These are phyloP conservation scores for Nebria brevicollis DNA, from an alignment of 2,888 invertebrate genomes.

Conservation along the genomic window DNA sequence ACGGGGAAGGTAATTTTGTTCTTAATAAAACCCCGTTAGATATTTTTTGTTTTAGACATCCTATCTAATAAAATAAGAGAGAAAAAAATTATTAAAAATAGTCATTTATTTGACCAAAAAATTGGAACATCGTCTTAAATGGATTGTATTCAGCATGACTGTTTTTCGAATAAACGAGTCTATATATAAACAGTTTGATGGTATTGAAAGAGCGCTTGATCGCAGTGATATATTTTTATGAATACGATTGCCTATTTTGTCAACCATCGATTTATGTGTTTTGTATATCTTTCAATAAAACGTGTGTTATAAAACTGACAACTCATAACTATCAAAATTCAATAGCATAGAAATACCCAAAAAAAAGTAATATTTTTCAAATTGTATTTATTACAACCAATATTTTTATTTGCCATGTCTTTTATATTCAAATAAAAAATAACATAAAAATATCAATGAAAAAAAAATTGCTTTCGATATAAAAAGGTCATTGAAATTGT, in stretches of 20 bases:
- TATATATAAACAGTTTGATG: not conserved
- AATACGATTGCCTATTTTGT: not conserved
- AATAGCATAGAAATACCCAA: not conserved
- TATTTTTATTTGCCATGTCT: not conserved
- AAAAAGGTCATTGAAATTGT: not conserved
- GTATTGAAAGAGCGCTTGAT: not conserved
- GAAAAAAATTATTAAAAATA: no score
- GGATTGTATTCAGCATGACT: not conserved
- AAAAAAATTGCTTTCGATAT: not conserved
- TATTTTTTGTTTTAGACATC: no score
- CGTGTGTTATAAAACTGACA: not conserved
- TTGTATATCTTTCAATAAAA: slow-evolving; percentile 1
- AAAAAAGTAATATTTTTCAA: not conserved
- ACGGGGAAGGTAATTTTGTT: no score
- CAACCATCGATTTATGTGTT: slow-evolving; percentile 1
- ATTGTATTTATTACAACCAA: not conserved
- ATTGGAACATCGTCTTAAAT: no score
- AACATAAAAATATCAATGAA: not conserved
- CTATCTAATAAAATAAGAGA: no score
- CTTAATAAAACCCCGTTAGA: no score
- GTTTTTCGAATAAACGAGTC: not conserved
- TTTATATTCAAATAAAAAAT: not conserved
- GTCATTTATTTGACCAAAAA: no score
- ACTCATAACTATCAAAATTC: not conserved
- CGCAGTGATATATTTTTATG: not conserved